Percentiles rank a stretch among this genome's conserved stretches.
phyloP scores from a whole-genome alignment of 2,113 vertebrate genomes.

The Chaetodon auriga region DNA sequence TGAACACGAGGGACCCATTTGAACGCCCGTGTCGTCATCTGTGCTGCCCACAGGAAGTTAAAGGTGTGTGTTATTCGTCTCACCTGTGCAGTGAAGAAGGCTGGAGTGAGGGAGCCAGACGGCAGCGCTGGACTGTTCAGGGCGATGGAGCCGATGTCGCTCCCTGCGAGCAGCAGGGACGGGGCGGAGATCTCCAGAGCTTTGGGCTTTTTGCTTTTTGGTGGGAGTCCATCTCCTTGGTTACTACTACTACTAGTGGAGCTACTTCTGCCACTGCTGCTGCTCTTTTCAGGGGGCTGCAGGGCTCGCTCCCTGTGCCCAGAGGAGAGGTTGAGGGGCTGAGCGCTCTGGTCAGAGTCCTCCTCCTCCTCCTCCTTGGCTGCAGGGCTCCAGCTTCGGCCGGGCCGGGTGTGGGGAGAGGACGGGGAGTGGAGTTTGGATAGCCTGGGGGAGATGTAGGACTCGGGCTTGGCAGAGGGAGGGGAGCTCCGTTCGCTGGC shows the following conservation, averaged over 20 bases:
- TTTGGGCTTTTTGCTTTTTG: constrained; percentile 97
- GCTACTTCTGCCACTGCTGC: constrained; percentile 59
- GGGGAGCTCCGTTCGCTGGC: constrained; percentile 86
- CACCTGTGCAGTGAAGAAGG: constrained; percentile 97
- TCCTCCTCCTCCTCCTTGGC: constrained; percentile 79
- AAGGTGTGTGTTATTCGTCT: constrained; percentile 39
- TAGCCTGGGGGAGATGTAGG: constrained; percentile 81
- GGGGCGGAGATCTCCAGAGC: constrained; percentile 92
- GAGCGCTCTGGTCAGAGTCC: constrained; percentile 86
- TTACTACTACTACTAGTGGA: constrained; percentile 54
- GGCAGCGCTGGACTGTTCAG: constrained; percentile 96
- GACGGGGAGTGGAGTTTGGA: constrained; percentile 82
- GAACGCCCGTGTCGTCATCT: neutral
- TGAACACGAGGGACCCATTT: neutral
- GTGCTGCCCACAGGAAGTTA: neutral
- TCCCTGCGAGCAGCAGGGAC: constrained; percentile 90
- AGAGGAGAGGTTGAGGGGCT: constrained; percentile 96
- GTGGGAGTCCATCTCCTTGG: constrained; percentile 86
- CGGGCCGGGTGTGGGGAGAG: constrained; percentile 84
- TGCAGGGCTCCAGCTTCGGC: constrained; percentile 86
- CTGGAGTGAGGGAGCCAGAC: constrained; percentile 94
- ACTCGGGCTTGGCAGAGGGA: constrained; percentile 82
- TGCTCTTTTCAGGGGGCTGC: constrained; percentile 69
- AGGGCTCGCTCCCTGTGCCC: constrained; percentile 91
- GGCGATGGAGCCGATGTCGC: constrained; percentile 93